Conservation (phyloP, 2,797 vertebrate genomes). For the Strix occidentalis region DNA sequence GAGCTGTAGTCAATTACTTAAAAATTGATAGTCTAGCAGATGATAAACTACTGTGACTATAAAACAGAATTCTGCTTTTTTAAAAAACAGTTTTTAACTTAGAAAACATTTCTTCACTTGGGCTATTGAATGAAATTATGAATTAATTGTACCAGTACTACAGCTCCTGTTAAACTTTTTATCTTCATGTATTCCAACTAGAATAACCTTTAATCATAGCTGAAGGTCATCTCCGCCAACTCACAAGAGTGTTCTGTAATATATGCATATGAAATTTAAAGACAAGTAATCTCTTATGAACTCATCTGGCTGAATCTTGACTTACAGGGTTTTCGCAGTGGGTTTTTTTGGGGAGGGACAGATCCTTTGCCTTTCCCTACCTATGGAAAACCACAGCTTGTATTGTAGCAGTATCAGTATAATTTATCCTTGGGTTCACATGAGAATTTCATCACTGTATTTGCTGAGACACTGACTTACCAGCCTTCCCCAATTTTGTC, state of each 20-base stretch:
- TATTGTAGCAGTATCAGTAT: not conserved
- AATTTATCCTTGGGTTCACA: not conserved
- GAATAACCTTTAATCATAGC: not conserved
- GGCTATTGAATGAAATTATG: not conserved
- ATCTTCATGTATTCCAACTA: not conserved
- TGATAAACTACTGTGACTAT: not conserved
- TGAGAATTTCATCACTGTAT: not conserved
- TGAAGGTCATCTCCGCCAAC: not conserved
- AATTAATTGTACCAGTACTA: not conserved
- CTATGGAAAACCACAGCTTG: not conserved
- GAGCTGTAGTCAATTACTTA: not conserved
- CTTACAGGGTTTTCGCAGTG: not conserved
- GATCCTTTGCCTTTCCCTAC: not conserved
- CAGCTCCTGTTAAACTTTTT: not conserved
- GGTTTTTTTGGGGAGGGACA: fast-evolving
- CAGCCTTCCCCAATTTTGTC: not conserved
- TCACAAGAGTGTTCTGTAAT: not conserved
- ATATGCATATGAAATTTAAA: not conserved
- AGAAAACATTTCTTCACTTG: not conserved
- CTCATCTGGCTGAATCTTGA: not conserved
- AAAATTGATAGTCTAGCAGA: not conserved
- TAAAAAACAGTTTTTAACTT: not conserved
- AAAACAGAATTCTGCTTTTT: not conserved
- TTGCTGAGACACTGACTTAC: not conserved
- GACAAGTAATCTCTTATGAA: not conserved